phyloP scores from a whole-genome alignment of 2,113 vertebrate species.

The Fukomys damarensis region DNA sequence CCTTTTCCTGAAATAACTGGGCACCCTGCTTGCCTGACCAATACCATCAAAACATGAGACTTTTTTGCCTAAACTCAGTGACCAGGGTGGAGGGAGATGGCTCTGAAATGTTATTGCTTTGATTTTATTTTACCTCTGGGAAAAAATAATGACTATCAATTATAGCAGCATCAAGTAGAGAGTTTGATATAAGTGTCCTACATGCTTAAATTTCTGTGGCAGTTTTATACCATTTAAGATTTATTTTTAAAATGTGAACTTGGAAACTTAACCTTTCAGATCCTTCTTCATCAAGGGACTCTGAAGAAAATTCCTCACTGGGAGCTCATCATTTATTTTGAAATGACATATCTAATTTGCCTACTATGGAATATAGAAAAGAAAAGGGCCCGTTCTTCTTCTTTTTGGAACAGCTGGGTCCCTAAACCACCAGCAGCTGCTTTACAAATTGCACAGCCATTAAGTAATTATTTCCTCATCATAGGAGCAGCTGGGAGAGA shows the following conservation, averaged over 20 bases:
- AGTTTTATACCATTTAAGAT: neutral
- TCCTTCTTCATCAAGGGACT: neutral
- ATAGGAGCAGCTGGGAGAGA: constrained; percentile 81
- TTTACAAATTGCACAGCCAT: constrained; percentile 86
- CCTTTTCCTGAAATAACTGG: neutral
- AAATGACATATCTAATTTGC: constrained; percentile 72
- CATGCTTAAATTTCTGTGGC: neutral
- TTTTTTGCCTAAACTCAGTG: neutral
- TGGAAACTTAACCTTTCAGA: neutral
- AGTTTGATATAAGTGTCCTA: neutral
- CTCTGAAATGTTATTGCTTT: neutral
- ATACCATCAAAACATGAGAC: neutral
- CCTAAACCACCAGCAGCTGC: constrained; percentile 84
- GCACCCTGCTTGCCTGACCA: neutral
- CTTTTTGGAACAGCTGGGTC: constrained; percentile 84
- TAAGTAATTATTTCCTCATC: constrained; percentile 87
- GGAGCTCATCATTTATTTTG: constrained; percentile 67
- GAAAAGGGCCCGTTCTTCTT: constrained; percentile 59
- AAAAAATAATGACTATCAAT: constrained; percentile 2
- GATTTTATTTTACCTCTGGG: constrained; percentile 42
- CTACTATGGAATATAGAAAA: constrained; percentile 64
- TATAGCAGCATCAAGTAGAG: neutral
- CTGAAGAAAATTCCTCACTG: neutral
- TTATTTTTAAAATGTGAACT: constrained; percentile 5
- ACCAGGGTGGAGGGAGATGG: neutral